Conservation (phyloP, 2,888 invertebrate genomes). For the Chrysodeixis includens region DNA sequence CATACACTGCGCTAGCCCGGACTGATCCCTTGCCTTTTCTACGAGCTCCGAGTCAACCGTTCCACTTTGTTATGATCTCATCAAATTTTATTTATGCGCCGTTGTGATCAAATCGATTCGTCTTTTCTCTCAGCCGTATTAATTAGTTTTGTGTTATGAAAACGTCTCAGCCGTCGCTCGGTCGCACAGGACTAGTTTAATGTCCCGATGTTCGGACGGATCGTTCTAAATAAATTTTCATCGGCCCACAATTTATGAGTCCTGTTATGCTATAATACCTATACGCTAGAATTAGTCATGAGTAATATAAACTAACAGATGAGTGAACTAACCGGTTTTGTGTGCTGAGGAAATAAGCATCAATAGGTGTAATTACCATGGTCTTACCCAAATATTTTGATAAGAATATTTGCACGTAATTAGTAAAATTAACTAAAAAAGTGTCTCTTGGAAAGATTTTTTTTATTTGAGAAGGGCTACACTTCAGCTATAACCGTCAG, state of each 20-base stretch:
- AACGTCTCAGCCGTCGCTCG: conserved; percentile 31
- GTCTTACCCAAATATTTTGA: not conserved
- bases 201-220: conserved; percentile 26
- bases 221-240: conserved; percentile 50
- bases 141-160: conserved; percentile 57
- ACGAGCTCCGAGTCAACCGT: conserved; percentile 40
- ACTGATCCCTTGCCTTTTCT: conserved; percentile 22
- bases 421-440: too few species aligned
- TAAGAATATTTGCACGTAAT: too few species aligned
- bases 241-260: conserved; percentile 47
- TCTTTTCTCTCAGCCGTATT: conserved; percentile 57
- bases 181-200: conserved; percentile 33
- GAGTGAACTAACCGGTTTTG: conserved; percentile 29
- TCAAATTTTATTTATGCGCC: conserved; percentile 59
- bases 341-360: conserved; percentile 19
- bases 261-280: conserved; percentile 44
- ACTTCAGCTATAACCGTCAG: too few species aligned
- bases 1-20: conserved; percentile 30
- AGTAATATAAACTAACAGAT: conserved; percentile 38
- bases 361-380: conserved; percentile 7
- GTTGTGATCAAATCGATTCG: conserved; percentile 57
- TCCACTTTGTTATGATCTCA: conserved; percentile 60
- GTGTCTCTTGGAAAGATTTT: too few species aligned
- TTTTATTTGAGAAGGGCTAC: too few species aligned
- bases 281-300: conserved; percentile 32